Conservation (phyloP, 2,797 vertebrate species). For the Benthosema pterotum region DNA sequence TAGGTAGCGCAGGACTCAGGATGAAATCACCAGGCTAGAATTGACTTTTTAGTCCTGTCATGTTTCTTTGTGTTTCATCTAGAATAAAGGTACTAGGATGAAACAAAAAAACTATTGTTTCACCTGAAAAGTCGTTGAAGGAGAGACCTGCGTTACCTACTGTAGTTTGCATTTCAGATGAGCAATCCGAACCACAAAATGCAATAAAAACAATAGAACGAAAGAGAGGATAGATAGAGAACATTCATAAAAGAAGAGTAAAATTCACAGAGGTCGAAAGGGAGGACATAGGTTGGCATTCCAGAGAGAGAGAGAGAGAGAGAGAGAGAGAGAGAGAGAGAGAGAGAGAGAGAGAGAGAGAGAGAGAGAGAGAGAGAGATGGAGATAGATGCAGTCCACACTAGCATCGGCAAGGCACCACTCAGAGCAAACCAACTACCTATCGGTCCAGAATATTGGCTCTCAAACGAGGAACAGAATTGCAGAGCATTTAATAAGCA, state of each 20-base stretch:
- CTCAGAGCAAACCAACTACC: conserved; percentile 69
- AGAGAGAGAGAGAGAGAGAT: conserved; percentile 38
- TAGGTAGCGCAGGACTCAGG: conserved; percentile 72
- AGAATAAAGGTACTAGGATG: background rate
- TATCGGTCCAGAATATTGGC: conserved; percentile 58
- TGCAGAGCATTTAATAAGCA: conserved; percentile 66
- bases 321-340: conserved; percentile 28
- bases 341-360: conserved; percentile 26
- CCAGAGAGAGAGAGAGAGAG: conserved; percentile 49
- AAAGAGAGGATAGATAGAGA: conserved; percentile 44
- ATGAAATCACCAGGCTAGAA: background rate
- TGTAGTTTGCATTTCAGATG: conserved; percentile 68
- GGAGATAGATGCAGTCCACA: conserved; percentile 69
- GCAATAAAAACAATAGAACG: conserved; percentile 47
- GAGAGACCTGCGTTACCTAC: conserved; percentile 75
- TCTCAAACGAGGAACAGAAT: conserved; percentile 64
- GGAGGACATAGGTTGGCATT: conserved; percentile 21
- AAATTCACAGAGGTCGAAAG: conserved; percentile 36
- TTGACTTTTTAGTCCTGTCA: too few species aligned
- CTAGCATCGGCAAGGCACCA: conserved; percentile 78
- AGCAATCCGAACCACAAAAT: conserved; percentile 69
- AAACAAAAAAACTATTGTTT: background rate
- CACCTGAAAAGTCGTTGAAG: background rate
- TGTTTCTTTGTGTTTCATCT: background rate
- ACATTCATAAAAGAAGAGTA: conserved; percentile 69